Evolutionary conservation across 2,888 invertebrate species (phyloP).

Genomic region (Drosophila borborema): DNA sequence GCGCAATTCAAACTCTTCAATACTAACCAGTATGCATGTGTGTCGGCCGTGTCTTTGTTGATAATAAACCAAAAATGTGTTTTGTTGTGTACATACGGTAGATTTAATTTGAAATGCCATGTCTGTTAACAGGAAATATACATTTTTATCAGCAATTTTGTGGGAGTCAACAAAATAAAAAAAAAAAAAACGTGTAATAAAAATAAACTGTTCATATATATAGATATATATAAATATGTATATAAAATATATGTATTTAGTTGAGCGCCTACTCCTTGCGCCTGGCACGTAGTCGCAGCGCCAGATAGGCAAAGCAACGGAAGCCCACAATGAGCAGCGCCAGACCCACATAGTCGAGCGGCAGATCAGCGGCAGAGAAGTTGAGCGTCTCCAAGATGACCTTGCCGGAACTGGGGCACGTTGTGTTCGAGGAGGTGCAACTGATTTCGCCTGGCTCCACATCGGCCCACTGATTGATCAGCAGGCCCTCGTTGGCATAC

Average conservation of each 20-base stretch:
- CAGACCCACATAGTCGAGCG: constrained; percentile 90
- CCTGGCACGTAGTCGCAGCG: constrained; percentile 89
- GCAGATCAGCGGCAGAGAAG: constrained; percentile 90
- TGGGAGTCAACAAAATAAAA: constrained; percentile 23
- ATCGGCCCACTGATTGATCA: constrained; percentile 95
- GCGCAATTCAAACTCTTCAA: constrained; percentile 11
- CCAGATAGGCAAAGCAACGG: constrained; percentile 91
- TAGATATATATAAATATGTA: constrained; percentile 10
- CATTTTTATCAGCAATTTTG: constrained; percentile 23
- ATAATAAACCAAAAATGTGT: not conserved
- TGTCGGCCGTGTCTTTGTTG: not conserved
- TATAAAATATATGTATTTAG: constrained; percentile 14
- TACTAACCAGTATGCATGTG: not conserved
- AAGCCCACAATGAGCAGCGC: constrained; percentile 90
- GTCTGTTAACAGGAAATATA: constrained; percentile 34
- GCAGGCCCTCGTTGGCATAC: constrained; percentile 94
- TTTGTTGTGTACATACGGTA: constrained; percentile 22
- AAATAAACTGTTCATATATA: constrained; percentile 17
- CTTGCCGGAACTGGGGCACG: constrained; percentile 92
- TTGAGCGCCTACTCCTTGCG: constrained; percentile 86
- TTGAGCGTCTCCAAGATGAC: constrained; percentile 92
- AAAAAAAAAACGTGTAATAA: constrained; percentile 43
- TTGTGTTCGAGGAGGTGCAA: constrained; percentile 90
- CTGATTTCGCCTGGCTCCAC: constrained; percentile 90
- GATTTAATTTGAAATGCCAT: constrained; percentile 40